Conservation (phyloP, 2,888 invertebrate genomes). For the Bembecia ichneumoniformis region DNA sequence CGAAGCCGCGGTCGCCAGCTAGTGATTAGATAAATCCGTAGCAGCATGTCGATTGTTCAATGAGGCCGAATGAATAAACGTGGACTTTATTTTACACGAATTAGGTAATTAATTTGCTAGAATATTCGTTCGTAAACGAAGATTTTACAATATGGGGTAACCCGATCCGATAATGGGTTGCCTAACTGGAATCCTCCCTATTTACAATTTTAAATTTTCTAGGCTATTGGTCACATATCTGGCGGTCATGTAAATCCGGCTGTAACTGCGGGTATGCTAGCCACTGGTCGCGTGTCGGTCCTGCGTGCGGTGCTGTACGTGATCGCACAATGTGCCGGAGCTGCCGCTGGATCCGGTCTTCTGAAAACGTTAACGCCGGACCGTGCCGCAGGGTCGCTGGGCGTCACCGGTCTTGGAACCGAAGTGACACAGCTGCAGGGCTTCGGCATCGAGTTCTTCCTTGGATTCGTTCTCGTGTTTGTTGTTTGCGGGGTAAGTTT, state of each 20-base stretch:
- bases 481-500: conserved; percentile 87
- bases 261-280: conserved; percentile 85
- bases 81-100: too few species aligned
- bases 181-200: too few species aligned
- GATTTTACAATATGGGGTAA: too few species aligned
- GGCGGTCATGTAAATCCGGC: conserved; percentile 96
- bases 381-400: conserved; percentile 73
- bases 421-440: conserved; percentile 82
- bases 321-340: conserved; percentile 85
- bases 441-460: conserved; percentile 90
- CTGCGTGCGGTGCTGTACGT: conserved; percentile 84
- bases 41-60: too few species aligned
- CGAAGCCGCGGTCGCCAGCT: too few species aligned
- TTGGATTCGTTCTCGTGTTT: conserved; percentile 89
- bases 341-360: conserved; percentile 83
- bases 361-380: conserved; percentile 82
- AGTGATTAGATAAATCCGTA: too few species aligned
- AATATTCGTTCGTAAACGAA: too few species aligned
- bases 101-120: too few species aligned
- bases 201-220: conserved; percentile 14
- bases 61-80: too few species aligned
- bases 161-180: too few species aligned
- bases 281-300: conserved; percentile 83
- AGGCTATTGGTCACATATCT: conserved; percentile 89
- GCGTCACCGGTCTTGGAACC: conserved; percentile 76